phyloP scores from a whole-genome alignment of 2,888 invertebrate species.

The Agriotes lineatus region DNA sequence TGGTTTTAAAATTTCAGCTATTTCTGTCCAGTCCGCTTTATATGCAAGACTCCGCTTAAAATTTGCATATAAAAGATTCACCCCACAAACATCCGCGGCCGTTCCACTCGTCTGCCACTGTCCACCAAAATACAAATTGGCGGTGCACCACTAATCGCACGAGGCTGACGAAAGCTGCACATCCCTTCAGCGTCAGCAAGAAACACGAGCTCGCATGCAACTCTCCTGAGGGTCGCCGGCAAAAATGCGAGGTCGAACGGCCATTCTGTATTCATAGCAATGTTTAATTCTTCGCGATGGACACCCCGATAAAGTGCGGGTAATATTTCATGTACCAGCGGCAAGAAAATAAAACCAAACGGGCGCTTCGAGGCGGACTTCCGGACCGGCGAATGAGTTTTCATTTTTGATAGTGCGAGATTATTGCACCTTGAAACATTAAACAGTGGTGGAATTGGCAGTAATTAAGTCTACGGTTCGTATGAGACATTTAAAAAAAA shows the following conservation, averaged over 20 bases:
- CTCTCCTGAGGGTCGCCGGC: conserved; percentile 21
- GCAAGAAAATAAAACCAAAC: conserved; percentile 47
- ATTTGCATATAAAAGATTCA: neutral
- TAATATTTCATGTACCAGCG: conserved; percentile 52
- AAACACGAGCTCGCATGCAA: conserved; percentile 37
- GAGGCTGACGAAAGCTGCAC: conserved; percentile 19
- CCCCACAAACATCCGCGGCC: neutral
- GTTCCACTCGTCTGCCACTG: conserved; percentile 2
- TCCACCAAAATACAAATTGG: conserved; percentile 20
- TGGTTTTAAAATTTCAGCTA: too few species aligned
- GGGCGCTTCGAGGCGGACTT: neutral
- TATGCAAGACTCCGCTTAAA: too few species aligned
- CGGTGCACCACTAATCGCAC: conserved; percentile 29
- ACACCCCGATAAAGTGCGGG: conserved; percentile 49
- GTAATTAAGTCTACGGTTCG: too few species aligned
- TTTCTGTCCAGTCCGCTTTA: too few species aligned
- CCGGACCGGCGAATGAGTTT: too few species aligned
- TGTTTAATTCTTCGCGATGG: conserved; percentile 51
- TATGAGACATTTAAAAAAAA: neutral
- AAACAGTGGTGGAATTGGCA: neutral
- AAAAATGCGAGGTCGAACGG: conserved; percentile 43
- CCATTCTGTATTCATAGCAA: conserved; percentile 51
- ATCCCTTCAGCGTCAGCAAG: conserved; percentile 20
- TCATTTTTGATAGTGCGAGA: too few species aligned
- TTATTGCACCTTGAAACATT: neutral